Base-by-base conservation (phyloP, 64 coral and sea anemone species). In the Orbicella faveolata region DNA sequence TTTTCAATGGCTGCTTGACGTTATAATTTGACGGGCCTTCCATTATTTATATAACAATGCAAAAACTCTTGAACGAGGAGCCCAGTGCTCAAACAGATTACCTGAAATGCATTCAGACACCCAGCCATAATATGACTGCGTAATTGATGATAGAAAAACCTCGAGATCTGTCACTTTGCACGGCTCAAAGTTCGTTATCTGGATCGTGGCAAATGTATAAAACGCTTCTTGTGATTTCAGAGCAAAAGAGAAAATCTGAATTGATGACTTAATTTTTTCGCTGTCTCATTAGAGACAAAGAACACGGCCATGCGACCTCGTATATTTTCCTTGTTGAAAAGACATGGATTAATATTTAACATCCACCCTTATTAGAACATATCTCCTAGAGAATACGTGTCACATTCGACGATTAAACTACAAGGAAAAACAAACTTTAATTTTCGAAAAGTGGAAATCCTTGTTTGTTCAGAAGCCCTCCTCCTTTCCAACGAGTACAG, bases 381-480 rank as follows among this genome's bases (percentile, higher is more conserved):
- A 77, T 70, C 36, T 44, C 64, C n/a, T 52, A 65, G 13, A 11
- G 61, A 52, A 84, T 72, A 72, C n/a, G 64, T 72, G 82, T 70
- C 82, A 84, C 12, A 26, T 79, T 72, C 37, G n/a, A 51, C 25
- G 19, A 84, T 44, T 84, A 52, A 70, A 34, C 82, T 41, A 70
- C 65, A 51, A 70, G 63, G 82, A 72, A 84, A 70, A 84, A 69
- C 64, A 72, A 84, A 84, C 82, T 84, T 84, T 84, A 84, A 72
- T 69, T 83, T 83, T 72, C 37, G 65, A 84, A 84, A 84, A 48
- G 82, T 52, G 63, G 39, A 72, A 84, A 9, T 5, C 20, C 6
- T 51, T 84, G 66, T 84, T 84, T 84, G 37, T 52, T 84, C 82
- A 84, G 82, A 23, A 64, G 63, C 39, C 82, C 6, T 52, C 34